Percentiles rank a stretch among this genome's conserved stretches.
phyloP scores from a whole-genome alignment of 2,888 invertebrate genomes.

The Tyria jacobaeae region DNA sequence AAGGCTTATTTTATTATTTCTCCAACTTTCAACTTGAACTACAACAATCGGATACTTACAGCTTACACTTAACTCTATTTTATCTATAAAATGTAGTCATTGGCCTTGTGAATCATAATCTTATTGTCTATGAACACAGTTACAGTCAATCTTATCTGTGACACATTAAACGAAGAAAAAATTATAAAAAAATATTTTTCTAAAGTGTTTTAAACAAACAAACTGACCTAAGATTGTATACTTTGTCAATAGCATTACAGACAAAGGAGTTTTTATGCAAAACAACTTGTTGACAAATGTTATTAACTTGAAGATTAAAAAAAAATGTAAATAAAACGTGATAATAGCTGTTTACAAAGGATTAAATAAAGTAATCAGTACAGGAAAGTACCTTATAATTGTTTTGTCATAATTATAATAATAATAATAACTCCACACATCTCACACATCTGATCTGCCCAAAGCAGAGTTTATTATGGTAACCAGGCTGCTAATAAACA shows the following conservation, averaged over 20 bases:
- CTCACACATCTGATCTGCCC: too few species aligned
- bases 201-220: constrained; percentile 20
- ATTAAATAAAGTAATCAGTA: neutral
- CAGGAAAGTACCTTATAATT: too few species aligned
- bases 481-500: too few species aligned
- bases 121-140: constrained; percentile 44
- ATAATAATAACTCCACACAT: too few species aligned
- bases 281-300: constrained; percentile 4
- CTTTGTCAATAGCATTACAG: constrained; percentile 19
- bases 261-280: constrained; percentile 38
- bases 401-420: too few species aligned
- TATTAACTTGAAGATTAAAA: constrained; percentile 2
- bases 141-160: constrained; percentile 47
- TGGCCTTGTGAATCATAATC: constrained; percentile 48
- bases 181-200: constrained; percentile 35
- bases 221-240: constrained; percentile 48
- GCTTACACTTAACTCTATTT: constrained; percentile 24
- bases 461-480: too few species aligned
- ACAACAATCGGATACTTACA: constrained; percentile 12
- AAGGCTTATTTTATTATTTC: neutral
- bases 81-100: constrained; percentile 22
- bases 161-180: constrained; percentile 43
- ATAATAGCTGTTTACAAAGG: neutral
- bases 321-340: constrained; percentile 2
- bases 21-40: constrained; percentile 7